These are phyloP conservation scores for Verasper variegatus DNA, from an alignment of 2,113 vertebrate species.

Conservation along the genomic window DNA sequence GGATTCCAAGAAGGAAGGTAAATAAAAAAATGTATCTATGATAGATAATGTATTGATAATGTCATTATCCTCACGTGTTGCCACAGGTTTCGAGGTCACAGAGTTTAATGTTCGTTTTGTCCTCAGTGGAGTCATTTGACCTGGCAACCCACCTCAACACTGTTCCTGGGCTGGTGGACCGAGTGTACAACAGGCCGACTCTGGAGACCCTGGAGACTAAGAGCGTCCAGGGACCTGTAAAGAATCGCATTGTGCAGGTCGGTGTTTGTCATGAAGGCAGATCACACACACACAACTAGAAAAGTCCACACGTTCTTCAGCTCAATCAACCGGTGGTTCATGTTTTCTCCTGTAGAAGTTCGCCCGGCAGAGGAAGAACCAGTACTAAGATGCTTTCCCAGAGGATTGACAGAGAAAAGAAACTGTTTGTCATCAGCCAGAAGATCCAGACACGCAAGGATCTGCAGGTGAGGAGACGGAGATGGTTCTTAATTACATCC, in stretches of 20 bases:
- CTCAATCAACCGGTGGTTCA: background rate
- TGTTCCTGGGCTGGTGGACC: slow-evolving; percentile 86
- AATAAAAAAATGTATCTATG: background rate
- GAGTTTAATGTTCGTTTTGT: background rate
- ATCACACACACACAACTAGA: no score
- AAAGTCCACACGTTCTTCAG: background rate
- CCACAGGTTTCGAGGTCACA: background rate
- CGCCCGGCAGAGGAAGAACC: slow-evolving; percentile 84
- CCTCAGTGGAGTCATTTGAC: slow-evolving; percentile 89
- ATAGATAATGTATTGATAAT: background rate
- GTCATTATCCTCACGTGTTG: background rate
- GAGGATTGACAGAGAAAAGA: slow-evolving; percentile 92
- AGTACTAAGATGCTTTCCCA: slow-evolving; percentile 90
- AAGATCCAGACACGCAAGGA: slow-evolving; percentile 97
- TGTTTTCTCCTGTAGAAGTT: slow-evolving; percentile 80
- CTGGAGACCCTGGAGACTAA: slow-evolving; percentile 87
- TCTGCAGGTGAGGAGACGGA: slow-evolving; percentile 85
- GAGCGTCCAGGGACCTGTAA: slow-evolving; percentile 83
- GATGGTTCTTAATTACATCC: no score
- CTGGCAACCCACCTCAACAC: slow-evolving; percentile 89
- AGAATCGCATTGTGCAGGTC: slow-evolving; percentile 80
- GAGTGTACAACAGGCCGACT: slow-evolving; percentile 93
- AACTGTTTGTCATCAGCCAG: slow-evolving; percentile 92
- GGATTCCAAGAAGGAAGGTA: slow-evolving; percentile 89
- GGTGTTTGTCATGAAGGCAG: background rate